A percentile compares a stretch with the other conserved stretches of the same genome.
These are phyloP conservation scores for Conomelus anceps DNA, from an alignment of 2,888 invertebrate species.

Conservation along the genomic window DNA sequence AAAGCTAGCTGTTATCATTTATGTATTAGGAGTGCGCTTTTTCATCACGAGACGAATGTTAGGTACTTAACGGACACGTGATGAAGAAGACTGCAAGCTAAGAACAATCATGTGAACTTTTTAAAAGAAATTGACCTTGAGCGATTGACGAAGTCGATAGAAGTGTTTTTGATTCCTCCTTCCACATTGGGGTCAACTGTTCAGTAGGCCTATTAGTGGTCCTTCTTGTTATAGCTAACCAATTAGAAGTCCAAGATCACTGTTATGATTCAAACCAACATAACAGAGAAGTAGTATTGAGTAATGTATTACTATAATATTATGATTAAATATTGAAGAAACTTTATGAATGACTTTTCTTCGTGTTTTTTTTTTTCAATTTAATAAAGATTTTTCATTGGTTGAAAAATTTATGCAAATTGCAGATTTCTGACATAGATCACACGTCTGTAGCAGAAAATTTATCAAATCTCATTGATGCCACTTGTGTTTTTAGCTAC, in stretches of 20 bases:
- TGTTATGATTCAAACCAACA: background rate
- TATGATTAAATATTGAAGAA: too few relatives aligned
- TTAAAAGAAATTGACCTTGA: background rate
- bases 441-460: too few relatives aligned
- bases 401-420: too few relatives aligned
- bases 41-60: background rate
- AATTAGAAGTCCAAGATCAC: background rate
- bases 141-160: background rate
- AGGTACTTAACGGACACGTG: background rate
- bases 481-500: too few relatives aligned
- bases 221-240: background rate
- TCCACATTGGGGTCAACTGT: background rate
- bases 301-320: too few relatives aligned
- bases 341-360: too few relatives aligned
- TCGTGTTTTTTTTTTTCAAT: too few relatives aligned
- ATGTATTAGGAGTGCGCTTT: background rate
- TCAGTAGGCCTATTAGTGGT: background rate
- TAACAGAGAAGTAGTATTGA: too few relatives aligned
- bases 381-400: too few relatives aligned
- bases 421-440: too few relatives aligned
- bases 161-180: background rate
- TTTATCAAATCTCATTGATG: too few relatives aligned
- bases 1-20: background rate
- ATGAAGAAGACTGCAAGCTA: background rate
- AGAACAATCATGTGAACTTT: background rate